Conservation (phyloP, 1,140 invertebrate species). For the Macrobrachium rosenbergii region DNA sequence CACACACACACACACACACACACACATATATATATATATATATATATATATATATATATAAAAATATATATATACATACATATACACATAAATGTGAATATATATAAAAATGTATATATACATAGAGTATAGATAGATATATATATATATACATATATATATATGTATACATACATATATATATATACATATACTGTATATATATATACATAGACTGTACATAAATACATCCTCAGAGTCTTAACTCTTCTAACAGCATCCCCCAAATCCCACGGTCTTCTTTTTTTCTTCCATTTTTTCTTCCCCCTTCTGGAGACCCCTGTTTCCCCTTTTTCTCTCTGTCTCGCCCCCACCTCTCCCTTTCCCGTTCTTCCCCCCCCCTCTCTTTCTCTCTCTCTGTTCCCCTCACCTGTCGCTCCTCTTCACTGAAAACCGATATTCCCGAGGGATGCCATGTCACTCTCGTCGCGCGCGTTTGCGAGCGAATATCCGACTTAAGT, state of each 20-base stretch:
- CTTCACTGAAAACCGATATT: too few relatives aligned
- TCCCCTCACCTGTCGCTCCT: too few relatives aligned
- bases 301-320: neutral
- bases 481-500: too few relatives aligned
- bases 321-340: neutral
- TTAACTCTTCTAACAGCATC: neutral
- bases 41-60: conserved; percentile 52
- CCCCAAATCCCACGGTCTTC: neutral
- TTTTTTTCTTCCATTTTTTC: neutral
- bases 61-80: conserved; percentile 46
- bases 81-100: conserved; percentile 32
- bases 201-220: neutral
- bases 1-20: conserved; percentile 8
- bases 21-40: conserved; percentile 39
- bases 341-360: neutral
- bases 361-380: neutral
- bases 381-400: too few relatives aligned
- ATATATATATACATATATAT: conserved; percentile 49
- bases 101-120: conserved; percentile 49
- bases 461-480: too few relatives aligned
- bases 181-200: conserved; percentile 43
- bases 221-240: neutral
- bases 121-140: too few relatives aligned
- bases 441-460: too few relatives aligned
- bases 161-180: conserved; percentile 43